Evolutionary conservation across 2,888 invertebrate species (phyloP), one percentile per base, ranked within the genome.

Genomic region (Nomada lathburiana): DNA sequence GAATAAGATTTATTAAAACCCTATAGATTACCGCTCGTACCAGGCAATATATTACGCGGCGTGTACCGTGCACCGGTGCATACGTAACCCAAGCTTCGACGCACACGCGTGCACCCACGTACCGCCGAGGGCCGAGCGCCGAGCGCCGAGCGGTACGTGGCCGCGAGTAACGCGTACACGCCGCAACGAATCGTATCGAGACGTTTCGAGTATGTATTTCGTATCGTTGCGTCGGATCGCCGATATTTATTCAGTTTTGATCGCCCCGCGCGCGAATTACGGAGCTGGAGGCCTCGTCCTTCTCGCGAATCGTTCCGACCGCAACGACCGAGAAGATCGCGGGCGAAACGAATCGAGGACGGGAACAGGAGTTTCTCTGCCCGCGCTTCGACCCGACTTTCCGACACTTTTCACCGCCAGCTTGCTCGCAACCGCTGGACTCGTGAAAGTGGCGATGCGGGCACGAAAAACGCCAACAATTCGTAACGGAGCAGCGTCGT

Each of bases 1-100:
- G 91, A 92, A 92, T 92, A 90, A 92, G 92, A 92, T 92, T 92
- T 92, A 92, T 92, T 90, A 91, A 92, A 92, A 91, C 89, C 90
- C 91, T 91, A 90, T 90, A 90, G 91, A 90, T 92, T 91, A 90
- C 89, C 89, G 89, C 87, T 84, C 90, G 89, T 87, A 87, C 86
- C 88, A 79, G 90, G 85, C 88, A 87, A 90, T 92, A 91, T 79
- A 88, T 88, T 87, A 87, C 79, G 83, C 86, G 65, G 67, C 83
- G 74, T 77, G 85, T 77, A 85, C 80, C 80, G 80, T 74, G 77
- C 82, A 83, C 73, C 82, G 76, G 83, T 83, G 76, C 79, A 78
- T 78, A 80, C 80, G 86, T 85, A 86, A 86, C 77, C 85, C 85
- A 85, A 85, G 83, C 80, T 75, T 72, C 72, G 63, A 80, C 85